These are phyloP conservation scores for Neuroscelio doddi DNA, from an alignment of 2,888 invertebrate genomes.

Conservation along the genomic window DNA sequence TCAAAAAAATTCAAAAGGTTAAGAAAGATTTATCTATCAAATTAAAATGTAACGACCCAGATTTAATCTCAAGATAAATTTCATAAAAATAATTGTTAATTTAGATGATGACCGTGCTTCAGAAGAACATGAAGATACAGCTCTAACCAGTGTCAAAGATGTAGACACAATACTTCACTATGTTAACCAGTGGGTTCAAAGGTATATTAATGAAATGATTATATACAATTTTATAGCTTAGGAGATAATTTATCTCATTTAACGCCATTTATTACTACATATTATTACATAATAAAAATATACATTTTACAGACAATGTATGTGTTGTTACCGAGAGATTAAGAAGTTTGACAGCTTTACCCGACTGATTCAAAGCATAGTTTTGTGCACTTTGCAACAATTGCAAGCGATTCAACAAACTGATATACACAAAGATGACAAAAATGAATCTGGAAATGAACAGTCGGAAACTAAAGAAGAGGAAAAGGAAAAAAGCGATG, in stretches of 20 bases:
- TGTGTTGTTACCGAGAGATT: conserved; percentile 94
- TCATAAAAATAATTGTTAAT: conserved; percentile 63
- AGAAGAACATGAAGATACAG: conserved; percentile 84
- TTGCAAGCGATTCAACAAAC: conserved; percentile 79
- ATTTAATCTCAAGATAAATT: no score
- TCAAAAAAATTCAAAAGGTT: no score
- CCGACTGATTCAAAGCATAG: conserved; percentile 88
- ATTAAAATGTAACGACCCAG: no score
- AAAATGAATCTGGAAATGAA: conserved; percentile 62
- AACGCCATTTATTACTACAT: no score
- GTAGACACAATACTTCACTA: conserved; percentile 88
- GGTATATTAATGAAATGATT: conserved; percentile 78
- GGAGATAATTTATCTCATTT: no score
- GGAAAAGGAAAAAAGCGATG: conserved; percentile 61
- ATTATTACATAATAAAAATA: neutral
- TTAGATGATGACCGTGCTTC: conserved; percentile 86
- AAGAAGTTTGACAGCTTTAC: conserved; percentile 95
- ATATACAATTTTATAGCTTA: no score
- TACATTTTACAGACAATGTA: conserved; percentile 83
- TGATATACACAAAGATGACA: conserved; percentile 63
- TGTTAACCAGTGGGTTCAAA: conserved; percentile 91
- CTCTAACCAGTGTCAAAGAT: conserved; percentile 84
- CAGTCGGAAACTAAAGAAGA: conserved; percentile 60
- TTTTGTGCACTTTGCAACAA: conserved; percentile 87
- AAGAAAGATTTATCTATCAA: no score